phyloP scores from a whole-genome alignment of 2,113 vertebrate genomes.

The Isichthys henryi region DNA sequence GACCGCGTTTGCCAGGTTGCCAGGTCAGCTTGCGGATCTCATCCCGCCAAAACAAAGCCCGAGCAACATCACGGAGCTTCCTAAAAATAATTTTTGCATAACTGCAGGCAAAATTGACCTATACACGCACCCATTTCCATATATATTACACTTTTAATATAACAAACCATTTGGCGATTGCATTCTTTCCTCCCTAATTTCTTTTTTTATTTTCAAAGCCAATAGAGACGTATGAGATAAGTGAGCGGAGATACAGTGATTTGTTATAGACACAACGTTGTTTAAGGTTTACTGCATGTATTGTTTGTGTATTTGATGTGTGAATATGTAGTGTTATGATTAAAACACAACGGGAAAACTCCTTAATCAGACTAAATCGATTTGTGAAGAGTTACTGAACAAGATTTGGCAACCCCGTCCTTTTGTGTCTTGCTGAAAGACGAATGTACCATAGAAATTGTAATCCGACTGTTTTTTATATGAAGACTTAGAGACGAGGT shows the following conservation, averaged over 20 bases:
- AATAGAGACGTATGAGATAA: not conserved
- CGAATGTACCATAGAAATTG: not conserved
- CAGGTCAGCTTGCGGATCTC: not conserved
- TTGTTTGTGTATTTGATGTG: not conserved
- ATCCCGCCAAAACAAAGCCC: not conserved
- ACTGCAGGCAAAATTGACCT: not conserved
- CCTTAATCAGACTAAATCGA: not conserved
- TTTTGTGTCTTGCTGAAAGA: not conserved
- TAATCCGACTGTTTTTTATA: not conserved
- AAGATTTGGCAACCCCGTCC: not conserved
- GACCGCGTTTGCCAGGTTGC: not conserved
- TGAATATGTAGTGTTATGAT: not conserved
- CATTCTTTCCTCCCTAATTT: not conserved
- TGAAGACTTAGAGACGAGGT: not conserved
- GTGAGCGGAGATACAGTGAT: not conserved
- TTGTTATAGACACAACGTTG: not conserved
- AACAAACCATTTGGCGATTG: not conserved
- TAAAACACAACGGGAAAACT: not conserved
- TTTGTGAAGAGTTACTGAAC: not conserved
- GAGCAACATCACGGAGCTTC: not conserved
- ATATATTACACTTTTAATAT: not conserved
- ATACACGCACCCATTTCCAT: not conserved
- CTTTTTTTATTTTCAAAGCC: not conserved
- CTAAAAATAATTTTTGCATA: not conserved
- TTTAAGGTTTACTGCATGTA: not conserved